These are phyloP conservation scores for Drepana falcataria DNA, from an alignment of 2,888 invertebrate genomes.

Conservation along the genomic window DNA sequence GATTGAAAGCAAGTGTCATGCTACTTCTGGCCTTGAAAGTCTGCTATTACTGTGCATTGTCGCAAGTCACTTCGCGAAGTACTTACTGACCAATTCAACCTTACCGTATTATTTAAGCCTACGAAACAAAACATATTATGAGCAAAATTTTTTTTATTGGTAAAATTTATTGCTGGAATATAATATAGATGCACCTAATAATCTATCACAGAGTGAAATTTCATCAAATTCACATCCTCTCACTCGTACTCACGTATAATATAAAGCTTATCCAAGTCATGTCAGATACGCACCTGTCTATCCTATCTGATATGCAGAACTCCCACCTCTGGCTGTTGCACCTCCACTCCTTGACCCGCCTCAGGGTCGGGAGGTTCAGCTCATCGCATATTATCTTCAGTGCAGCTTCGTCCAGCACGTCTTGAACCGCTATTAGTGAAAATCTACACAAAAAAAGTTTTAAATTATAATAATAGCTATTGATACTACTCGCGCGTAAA, in stretches of 20 bases:
- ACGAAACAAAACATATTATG: too few relatives aligned
- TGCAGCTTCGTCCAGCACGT: slow-evolving; percentile 82
- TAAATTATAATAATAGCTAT: not conserved
- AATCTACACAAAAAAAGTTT: slow-evolving; percentile 62
- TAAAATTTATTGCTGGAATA: too few relatives aligned
- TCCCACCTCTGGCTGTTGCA: slow-evolving; percentile 83
- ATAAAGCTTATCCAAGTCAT: too few relatives aligned
- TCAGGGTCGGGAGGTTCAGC: slow-evolving; percentile 81
- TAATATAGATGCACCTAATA: too few relatives aligned
- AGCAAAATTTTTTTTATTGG: too few relatives aligned
- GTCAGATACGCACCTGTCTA: slow-evolving; percentile 33
- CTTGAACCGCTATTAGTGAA: slow-evolving; percentile 86
- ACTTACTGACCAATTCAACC: too few relatives aligned
- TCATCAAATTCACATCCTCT: not conserved
- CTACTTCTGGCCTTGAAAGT: too few relatives aligned
- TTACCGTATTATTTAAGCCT: too few relatives aligned
- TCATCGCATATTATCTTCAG: slow-evolving; percentile 84
- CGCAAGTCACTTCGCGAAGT: too few relatives aligned
- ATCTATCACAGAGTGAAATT: not conserved
- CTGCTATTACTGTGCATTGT: too few relatives aligned
- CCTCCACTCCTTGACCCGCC: slow-evolving; percentile 82
- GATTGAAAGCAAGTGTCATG: too few relatives aligned
- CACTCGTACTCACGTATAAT: not conserved
- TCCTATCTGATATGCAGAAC: slow-evolving; percentile 61
- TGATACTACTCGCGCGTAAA: too few relatives aligned